Evolutionary conservation across 2,113 vertebrate species (phyloP), one percentile per base, ranked within the genome.

Genomic region (Carassius auratus): DNA sequence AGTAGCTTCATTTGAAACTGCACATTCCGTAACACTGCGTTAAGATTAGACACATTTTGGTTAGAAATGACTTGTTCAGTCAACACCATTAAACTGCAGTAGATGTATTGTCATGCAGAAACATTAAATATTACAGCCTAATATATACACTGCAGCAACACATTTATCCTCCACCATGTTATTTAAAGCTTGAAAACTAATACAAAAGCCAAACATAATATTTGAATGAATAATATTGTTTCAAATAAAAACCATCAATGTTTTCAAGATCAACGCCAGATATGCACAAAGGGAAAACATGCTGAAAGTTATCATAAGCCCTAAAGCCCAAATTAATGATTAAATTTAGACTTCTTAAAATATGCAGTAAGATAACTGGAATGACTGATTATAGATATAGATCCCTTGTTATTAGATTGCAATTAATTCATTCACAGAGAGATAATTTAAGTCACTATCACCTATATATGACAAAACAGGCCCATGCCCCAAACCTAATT

Each of bases 81-180:
- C 83, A 75, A 89, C 76, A 83, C 52, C 45, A 12, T 84, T 83
- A 48, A 69, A 86, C 81, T 38, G 83, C 88, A 89, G 85, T 87
- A 85, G 74, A 84, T 83, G 85, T 87, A 68, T 81, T 76, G 81
- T 81, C 74, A 76, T 86, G 66, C 57, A 66, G 50, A 89, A 85
- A 85, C 55, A 76, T 89, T 84, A 84, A 86, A 84, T 85, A 86
- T 75, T 64, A 76, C 82, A 73, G 62, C 36, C 69, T 86, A 89
- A 79, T 90, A 90, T 91, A 88, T 90, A 91, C 89, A 91, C 69
- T 36, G 36, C 64, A 83, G 86, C 69, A 64, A 88, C 50, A 86
- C 66, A 73, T 84, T 71, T 86, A 23, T 85, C 71, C 52, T 86
- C 57, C 14, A 15, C 48, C 79, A 61, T 68, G 62, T 66, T 68